phyloP scores from a whole-genome alignment of 2,888 invertebrate species.

The Zaprionus bogoriensis region DNA sequence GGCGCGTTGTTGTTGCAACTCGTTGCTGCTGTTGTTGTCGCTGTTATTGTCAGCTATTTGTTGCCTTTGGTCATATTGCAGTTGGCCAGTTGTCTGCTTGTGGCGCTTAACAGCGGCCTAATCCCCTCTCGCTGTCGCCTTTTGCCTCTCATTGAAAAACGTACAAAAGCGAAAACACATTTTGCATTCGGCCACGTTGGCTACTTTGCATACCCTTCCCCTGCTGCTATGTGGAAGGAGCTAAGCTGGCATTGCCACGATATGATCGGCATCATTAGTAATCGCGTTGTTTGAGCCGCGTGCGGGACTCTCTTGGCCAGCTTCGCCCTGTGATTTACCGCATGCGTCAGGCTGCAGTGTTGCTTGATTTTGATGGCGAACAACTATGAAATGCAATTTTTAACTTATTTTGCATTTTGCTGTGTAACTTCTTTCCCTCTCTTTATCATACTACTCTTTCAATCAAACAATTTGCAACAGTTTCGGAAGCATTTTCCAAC shows the following conservation, averaged over 20 bases:
- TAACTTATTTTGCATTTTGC: too few relatives aligned
- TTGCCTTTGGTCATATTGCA: constrained; percentile 72
- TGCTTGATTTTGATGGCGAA: neutral
- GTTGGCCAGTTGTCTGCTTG: constrained; percentile 52
- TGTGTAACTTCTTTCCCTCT: neutral
- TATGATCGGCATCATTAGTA: constrained; percentile 57
- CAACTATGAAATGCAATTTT: neutral
- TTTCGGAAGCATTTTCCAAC: too few relatives aligned
- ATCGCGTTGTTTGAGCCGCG: constrained; percentile 24
- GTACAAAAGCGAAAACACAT: constrained; percentile 73
- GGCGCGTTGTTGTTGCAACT: constrained; percentile 44
- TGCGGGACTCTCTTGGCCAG: constrained; percentile 7
- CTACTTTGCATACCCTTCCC: constrained; percentile 49
- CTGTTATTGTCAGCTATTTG: constrained; percentile 72
- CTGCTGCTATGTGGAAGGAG: constrained; percentile 8
- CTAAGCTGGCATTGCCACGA: constrained; percentile 55
- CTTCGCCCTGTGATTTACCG: constrained; percentile 14
- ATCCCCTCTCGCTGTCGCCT: neutral
- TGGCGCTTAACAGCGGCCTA: constrained; percentile 45
- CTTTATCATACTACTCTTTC: neutral
- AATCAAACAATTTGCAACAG: neutral
- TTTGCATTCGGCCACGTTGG: constrained; percentile 52
- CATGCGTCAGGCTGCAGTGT: constrained; percentile 5
- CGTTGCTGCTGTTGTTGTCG: constrained; percentile 42
- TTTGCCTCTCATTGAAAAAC: constrained; percentile 48